Percentiles rank a stretch among this genome's conserved stretches.
Evolutionary conservation across 2,888 invertebrate genomes (phyloP).

Genomic region (Nomada lathburiana): DNA sequence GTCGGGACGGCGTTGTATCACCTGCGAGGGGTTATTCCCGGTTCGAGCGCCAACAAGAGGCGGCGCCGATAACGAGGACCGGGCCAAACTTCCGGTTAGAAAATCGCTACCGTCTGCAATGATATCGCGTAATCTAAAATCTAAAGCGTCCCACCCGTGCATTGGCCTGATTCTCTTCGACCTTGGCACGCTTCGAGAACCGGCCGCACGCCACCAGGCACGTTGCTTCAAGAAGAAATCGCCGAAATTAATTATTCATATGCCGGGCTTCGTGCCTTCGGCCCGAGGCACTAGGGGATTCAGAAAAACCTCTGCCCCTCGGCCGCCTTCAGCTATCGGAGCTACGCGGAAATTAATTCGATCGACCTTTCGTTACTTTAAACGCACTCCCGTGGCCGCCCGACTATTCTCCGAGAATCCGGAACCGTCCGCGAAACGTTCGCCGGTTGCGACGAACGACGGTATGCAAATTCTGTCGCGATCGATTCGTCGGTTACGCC

Average conservation of each 20-base stretch:
- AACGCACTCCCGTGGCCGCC: neutral
- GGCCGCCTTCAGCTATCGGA: neutral
- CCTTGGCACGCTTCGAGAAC: slow-evolving; percentile 62
- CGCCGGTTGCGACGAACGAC: slow-evolving; percentile 27
- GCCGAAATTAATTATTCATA: slow-evolving; percentile 52
- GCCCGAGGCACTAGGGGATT: neutral
- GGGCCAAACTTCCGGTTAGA: slow-evolving; percentile 40
- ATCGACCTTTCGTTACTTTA: neutral
- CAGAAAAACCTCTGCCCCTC: slow-evolving; percentile 1
- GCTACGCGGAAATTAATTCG: neutral
- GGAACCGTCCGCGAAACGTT: neutral
- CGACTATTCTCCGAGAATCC: neutral
- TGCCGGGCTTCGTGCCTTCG: slow-evolving; percentile 7
- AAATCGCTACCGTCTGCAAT: slow-evolving; percentile 9
- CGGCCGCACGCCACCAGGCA: slow-evolving; percentile 1
- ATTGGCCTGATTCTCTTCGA: slow-evolving; percentile 59
- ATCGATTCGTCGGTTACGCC: slow-evolving; percentile 58
- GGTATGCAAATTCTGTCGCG: slow-evolving; percentile 54
- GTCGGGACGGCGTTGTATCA: slow-evolving; percentile 22
- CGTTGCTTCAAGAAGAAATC: slow-evolving; percentile 28
- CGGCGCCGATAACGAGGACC: slow-evolving; percentile 48
- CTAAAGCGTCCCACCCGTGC: slow-evolving; percentile 53
- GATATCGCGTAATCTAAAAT: slow-evolving; percentile 57
- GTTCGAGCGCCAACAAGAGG: slow-evolving; percentile 19
- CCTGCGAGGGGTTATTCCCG: slow-evolving; percentile 28